A percentile compares a stretch with the other conserved stretches of the same genome.
Evolutionary conservation across 2,797 vertebrate species (phyloP).

Genomic region (Parotocinclus haroldoi): DNA sequence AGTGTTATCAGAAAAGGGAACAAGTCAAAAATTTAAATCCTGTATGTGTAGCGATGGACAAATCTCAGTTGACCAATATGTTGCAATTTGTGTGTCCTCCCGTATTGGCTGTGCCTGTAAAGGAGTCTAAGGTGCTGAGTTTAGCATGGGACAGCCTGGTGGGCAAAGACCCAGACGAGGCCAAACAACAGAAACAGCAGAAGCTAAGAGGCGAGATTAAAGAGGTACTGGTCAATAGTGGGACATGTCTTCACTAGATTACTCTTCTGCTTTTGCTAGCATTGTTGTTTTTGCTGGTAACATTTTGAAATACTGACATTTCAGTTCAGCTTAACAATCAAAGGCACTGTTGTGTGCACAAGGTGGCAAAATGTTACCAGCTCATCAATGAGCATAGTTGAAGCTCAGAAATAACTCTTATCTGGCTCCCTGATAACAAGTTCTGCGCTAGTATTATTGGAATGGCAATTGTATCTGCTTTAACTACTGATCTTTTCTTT

Average conservation of each 20-base stretch:
- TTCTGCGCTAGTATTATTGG: background rate
- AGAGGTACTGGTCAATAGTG: constrained; percentile 48
- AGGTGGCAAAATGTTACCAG: constrained; percentile 24
- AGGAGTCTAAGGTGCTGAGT: constrained; percentile 55
- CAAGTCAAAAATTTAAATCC: too few relatives aligned
- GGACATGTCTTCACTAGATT: constrained; percentile 27
- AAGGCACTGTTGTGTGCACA: too few relatives aligned
- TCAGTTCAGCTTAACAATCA: background rate
- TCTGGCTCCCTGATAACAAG: background rate
- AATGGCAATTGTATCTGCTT: too few relatives aligned
- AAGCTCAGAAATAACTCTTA: background rate
- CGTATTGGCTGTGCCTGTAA: constrained; percentile 45
- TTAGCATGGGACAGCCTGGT: constrained; percentile 58
- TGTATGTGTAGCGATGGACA: background rate
- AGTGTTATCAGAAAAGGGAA: too few relatives aligned
- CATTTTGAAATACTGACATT: constrained; percentile 28
- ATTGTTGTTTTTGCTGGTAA: constrained; percentile 41
- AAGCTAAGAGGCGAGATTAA: constrained; percentile 55
- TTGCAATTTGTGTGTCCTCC: constrained; percentile 19
- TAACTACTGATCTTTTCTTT: too few relatives aligned
- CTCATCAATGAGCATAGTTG: constrained; percentile 18
- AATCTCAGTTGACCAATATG: background rate
- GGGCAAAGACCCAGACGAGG: constrained; percentile 56
- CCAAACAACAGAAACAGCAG: constrained; percentile 54
- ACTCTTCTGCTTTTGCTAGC: constrained; percentile 17